Conservation (phyloP, 1,140 invertebrate species). For the Mya arenaria region DNA sequence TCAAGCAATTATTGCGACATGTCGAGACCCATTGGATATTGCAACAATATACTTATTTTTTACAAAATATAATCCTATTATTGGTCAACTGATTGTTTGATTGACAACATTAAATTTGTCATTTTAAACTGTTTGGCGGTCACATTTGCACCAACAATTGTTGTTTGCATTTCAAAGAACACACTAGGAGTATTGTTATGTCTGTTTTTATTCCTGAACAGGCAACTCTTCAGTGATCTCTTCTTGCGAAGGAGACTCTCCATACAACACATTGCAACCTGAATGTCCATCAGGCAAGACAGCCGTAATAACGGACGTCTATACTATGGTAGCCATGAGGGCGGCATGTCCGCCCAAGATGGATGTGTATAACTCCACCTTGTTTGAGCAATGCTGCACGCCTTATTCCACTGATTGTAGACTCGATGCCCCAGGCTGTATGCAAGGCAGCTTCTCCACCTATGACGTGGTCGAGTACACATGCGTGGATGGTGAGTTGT, state of each 20-base stretch:
- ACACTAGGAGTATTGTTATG: too few relatives aligned
- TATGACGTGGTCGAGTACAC: slow-evolving; percentile 18
- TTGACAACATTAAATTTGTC: too few relatives aligned
- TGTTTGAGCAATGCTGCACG: slow-evolving; percentile 12
- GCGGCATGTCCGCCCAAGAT: background rate
- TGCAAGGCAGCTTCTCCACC: background rate
- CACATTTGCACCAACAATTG: too few relatives aligned
- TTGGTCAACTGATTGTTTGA: too few relatives aligned
- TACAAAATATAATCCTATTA: too few relatives aligned
- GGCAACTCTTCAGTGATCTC: slow-evolving; percentile 6
- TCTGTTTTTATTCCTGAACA: background rate
- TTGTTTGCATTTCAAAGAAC: too few relatives aligned
- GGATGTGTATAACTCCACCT: background rate
- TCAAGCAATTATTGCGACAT: too few relatives aligned
- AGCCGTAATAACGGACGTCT: background rate
- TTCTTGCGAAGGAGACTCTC: slow-evolving; percentile 9
- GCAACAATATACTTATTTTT: too few relatives aligned
- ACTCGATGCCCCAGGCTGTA: background rate
- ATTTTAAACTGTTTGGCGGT: too few relatives aligned
- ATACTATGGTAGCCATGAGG: background rate
- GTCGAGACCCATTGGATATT: too few relatives aligned
- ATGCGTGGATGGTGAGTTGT: background rate
- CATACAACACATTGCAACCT: slow-evolving; percentile 20
- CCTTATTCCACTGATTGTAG: background rate
- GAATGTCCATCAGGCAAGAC: background rate